Percentiles rank a stretch among this genome's conserved stretches.
Conservation (phyloP, 1,140 invertebrate species). For the Procambarus clarkii region DNA sequence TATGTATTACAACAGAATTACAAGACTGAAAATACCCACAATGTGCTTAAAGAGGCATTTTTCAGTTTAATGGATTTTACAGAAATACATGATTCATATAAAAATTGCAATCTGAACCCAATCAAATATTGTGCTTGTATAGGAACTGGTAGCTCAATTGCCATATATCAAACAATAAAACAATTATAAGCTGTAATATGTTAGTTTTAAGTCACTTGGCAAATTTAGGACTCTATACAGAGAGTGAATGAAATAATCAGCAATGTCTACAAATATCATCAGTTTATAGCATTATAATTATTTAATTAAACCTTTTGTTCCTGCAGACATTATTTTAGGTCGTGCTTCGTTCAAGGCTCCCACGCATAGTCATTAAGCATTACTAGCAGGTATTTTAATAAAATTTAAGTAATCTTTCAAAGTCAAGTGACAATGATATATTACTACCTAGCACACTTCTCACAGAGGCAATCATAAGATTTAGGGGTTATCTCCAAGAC, state of each 20-base stretch:
- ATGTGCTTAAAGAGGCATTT: neutral
- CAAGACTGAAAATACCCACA: neutral
- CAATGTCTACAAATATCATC: neutral
- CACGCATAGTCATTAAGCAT: neutral
- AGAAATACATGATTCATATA: neutral
- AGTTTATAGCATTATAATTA: neutral
- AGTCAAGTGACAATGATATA: neutral
- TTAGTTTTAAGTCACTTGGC: neutral
- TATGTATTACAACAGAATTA: constrained; percentile 13
- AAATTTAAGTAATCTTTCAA: neutral
- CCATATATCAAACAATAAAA: neutral
- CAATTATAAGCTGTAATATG: neutral
- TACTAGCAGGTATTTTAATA: neutral
- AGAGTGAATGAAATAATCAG: neutral
- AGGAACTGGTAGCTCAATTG: neutral
- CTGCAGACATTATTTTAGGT: neutral
- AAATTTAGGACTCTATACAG: neutral
- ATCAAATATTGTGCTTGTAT: neutral
- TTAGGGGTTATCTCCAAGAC: neutral
- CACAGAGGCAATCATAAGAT: neutral
- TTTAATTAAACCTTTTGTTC: neutral
- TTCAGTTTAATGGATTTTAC: neutral
- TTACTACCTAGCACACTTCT: neutral
- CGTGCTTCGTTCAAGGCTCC: neutral
- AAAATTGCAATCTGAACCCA: neutral